Base-by-base conservation (phyloP, 2,888 invertebrate species). In the Callimorpha dominula region DNA sequence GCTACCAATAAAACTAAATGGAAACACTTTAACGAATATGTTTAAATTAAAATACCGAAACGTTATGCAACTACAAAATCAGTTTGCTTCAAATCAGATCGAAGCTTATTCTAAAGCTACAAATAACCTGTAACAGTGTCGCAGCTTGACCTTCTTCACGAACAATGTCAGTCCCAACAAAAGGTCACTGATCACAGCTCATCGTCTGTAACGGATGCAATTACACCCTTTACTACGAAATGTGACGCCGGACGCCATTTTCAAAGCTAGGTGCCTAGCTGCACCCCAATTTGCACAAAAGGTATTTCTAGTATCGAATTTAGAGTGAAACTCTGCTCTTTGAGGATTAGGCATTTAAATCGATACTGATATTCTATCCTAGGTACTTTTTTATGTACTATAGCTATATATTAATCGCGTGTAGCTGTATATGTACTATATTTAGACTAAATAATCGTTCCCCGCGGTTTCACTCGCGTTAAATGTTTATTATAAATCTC, bases 161-260 rank as follows among this genome's bases (percentile, higher is more conserved):
- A 81, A 81, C 80, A 75, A 79, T 77, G 73, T 79, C 79, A 77
- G 71, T 81, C 73, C 77, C 78, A 79, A 81, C 85, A 87, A 87
- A 60, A 87, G 88, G 83, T 82, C 83, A 79, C 68, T 76, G 80
- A 85, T 80, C 79, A 79, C 79, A 82, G 85, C 82, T 85, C 82
- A 87, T 87, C 85, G 87, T 85, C 88, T 87, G 86, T 85, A 89
- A 84, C 92, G 92, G 92, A 92, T 88, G 91, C 89, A 92, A 92
- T 92, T 92, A 92, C 85, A 78, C 78, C 82, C 77, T 81, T 82
- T 82, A 82, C 87, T 73, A 83, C 72, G 65, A 72, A 82, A 87
- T 77, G 84, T 70, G 70, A 74, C 70, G 72, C 75, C 85, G 87
- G 86, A 85, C 85, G 87, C 83, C 82, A 86, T 88, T 88, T 85